These are phyloP conservation scores for Stigmatopora argus DNA, from an alignment of 2,113 vertebrate genomes.

Conservation along the genomic window DNA sequence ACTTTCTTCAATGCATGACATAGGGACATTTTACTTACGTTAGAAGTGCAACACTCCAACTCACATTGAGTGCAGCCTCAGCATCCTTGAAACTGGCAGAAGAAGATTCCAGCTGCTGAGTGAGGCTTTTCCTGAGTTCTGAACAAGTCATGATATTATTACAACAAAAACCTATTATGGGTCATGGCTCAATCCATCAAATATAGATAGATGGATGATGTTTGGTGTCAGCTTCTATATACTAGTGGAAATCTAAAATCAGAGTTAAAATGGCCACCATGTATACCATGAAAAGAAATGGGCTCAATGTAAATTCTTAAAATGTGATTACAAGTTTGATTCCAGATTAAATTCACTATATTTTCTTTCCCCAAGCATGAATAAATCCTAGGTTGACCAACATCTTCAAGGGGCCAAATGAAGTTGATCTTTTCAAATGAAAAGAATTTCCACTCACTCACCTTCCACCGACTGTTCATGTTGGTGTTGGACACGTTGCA, in stretches of 20 bases:
- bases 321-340: no score
- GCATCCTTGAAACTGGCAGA: conserved; percentile 74
- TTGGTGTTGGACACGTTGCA: conserved; percentile 75
- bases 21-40: neutral
- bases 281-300: no score
- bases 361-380: no score
- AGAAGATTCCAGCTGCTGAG: conserved; percentile 72
- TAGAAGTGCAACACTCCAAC: conserved; percentile 13
- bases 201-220: no score
- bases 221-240: no score
- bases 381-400: no score
- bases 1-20: neutral
- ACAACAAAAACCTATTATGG: neutral
- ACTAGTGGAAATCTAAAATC: no score
- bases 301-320: no score
- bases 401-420: neutral
- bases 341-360: no score
- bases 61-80: conserved; percentile 75
- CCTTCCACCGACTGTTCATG: conserved; percentile 84
- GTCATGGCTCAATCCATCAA: no score
- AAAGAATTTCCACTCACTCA: conserved; percentile 55
- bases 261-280: no score
- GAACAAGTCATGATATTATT: neutral
- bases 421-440: neutral
- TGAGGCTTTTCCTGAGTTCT: conserved; percentile 79